Evolutionary conservation across 2,888 invertebrate genomes (phyloP), one percentile per base, ranked within the genome.

Genomic region (Eudasyphora cyanicolor): DNA sequence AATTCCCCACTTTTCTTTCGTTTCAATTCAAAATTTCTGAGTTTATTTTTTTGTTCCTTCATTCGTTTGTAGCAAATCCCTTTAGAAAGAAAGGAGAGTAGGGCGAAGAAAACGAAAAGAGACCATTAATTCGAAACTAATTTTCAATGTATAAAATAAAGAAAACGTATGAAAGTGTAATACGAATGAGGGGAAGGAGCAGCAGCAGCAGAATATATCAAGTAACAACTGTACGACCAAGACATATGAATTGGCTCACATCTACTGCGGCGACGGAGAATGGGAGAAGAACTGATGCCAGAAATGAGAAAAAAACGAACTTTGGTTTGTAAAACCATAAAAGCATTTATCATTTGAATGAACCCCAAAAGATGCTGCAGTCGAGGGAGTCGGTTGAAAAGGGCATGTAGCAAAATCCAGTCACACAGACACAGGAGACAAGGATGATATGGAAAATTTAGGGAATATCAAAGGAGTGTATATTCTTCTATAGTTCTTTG

Each of bases 281-380:
- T 45, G 10, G 14, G 64, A 35, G 67, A 14, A 73, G 24, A 69
- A 74, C 62, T 60, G 74, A 74, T 69, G 70, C 70, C 51, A 69
- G 42, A 57, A 51, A 54, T 64, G 45, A 29, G 51, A 27, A 57
- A 57, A n/a, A 57, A 57, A 57, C 24, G 57, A 57, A 57, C 57
- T 57, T 57, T 57, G 57, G 57, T 57, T 51, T 74, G 75, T 54
- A 35, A 49, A 73, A 79, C 67, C 60, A 76, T 35, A 71, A 10
- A 29, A 51, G 76, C 79, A 82, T 82, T 82, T 76, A 82, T 79
- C 76, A 82, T 82, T 67, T 71, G 49, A 76, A 79, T 51, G 2
- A n/a, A 29, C n/a, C 54, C 62, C 45, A 42, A 75, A 78, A 19
- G n/a, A 67, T 67, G 12, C 42, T 42, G 32, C 57, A 21, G 67